A percentile compares a stretch with the other conserved stretches of the same genome.
Evolutionary conservation across 2,113 vertebrate species (phyloP).

Genomic region (Nibea albiflora): DNA sequence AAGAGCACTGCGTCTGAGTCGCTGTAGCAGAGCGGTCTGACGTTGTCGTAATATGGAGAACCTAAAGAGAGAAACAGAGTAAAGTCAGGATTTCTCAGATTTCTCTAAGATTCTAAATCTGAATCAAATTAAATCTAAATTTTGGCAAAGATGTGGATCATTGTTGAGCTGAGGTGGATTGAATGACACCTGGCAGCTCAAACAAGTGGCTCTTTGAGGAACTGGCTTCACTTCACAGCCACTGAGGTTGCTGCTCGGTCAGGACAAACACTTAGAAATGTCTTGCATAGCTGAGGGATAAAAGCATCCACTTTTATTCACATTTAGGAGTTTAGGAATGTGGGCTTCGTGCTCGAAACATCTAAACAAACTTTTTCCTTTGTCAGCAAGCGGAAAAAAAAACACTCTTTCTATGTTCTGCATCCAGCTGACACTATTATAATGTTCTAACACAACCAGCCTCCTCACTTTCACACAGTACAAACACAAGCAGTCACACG

Average conservation of each 20-base stretch:
- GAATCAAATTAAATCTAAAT: too few relatives aligned
- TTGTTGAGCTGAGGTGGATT: too few relatives aligned
- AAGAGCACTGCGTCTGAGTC: slow-evolving; percentile 94
- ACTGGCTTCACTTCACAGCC: too few relatives aligned
- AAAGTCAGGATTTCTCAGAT: not conserved
- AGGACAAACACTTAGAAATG: not conserved
- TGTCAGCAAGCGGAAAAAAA: slow-evolving; percentile 10
- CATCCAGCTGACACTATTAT: slow-evolving; percentile 50
- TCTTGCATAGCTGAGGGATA: not conserved
- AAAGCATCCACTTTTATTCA: not conserved
- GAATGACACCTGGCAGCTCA: too few relatives aligned
- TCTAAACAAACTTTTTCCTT: not conserved
- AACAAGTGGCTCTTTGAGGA: too few relatives aligned
- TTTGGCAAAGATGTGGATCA: too few relatives aligned
- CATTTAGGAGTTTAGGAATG: not conserved
- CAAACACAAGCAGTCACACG: slow-evolving; percentile 42
- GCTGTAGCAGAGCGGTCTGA: slow-evolving; percentile 96
- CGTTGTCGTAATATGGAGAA: slow-evolving; percentile 97
- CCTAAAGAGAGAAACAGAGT: slow-evolving; percentile 75
- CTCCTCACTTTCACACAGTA: slow-evolving; percentile 50
- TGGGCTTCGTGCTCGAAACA: not conserved
- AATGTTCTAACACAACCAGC: slow-evolving; percentile 29
- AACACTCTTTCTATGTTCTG: slow-evolving; percentile 6
- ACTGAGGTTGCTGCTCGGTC: not conserved
- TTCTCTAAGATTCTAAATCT: too few relatives aligned